Conservation (phyloP, 1,140 invertebrate species). For the Drosophila leontia region DNA sequence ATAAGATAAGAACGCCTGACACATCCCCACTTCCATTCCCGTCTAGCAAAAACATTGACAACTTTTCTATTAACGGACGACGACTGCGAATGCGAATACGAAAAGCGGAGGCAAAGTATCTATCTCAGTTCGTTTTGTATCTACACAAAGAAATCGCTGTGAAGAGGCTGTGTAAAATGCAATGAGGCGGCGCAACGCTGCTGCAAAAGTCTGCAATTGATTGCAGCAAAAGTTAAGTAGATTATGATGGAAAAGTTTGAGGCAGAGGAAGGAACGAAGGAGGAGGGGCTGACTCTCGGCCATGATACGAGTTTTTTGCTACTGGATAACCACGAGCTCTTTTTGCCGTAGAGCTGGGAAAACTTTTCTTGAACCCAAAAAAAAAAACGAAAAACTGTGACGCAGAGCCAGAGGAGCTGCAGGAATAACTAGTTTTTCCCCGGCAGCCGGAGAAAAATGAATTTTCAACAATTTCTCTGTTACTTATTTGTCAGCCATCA, state of each 20-base stretch:
- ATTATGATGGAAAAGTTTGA: slow-evolving; percentile 81
- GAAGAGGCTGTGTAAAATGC: slow-evolving; percentile 70
- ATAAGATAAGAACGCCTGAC: slow-evolving; percentile 44
- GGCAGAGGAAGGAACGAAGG: slow-evolving; percentile 1
- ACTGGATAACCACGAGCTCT: slow-evolving; percentile 45
- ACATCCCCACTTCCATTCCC: slow-evolving; percentile 8
- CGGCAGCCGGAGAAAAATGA: slow-evolving; percentile 26
- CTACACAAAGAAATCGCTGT: slow-evolving; percentile 68
- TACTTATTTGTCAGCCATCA: slow-evolving; percentile 69
- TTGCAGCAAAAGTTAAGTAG: slow-evolving; percentile 83
- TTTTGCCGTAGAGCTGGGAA: slow-evolving; percentile 30
- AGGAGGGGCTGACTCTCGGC: slow-evolving; percentile 20
- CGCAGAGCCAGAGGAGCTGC: slow-evolving; percentile 19
- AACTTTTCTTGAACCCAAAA: slow-evolving; percentile 51
- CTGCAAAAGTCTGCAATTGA: slow-evolving; percentile 74
- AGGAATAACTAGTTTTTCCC: slow-evolving; percentile 64
- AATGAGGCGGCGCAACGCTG: slow-evolving; percentile 65
- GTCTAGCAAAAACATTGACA: slow-evolving; percentile 68
- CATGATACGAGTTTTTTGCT: slow-evolving; percentile 66
- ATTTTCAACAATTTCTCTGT: slow-evolving; percentile 61
- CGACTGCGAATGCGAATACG: slow-evolving; percentile 30
- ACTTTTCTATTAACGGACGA: slow-evolving; percentile 75
- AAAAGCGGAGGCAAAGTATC: slow-evolving; percentile 39
- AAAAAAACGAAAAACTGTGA: slow-evolving; percentile 1
- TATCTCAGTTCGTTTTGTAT: slow-evolving; percentile 55